Percentiles rank a stretch among this genome's conserved stretches.
Evolutionary conservation across 2,888 invertebrate genomes (phyloP).

Genomic region (Volucella inanis): DNA sequence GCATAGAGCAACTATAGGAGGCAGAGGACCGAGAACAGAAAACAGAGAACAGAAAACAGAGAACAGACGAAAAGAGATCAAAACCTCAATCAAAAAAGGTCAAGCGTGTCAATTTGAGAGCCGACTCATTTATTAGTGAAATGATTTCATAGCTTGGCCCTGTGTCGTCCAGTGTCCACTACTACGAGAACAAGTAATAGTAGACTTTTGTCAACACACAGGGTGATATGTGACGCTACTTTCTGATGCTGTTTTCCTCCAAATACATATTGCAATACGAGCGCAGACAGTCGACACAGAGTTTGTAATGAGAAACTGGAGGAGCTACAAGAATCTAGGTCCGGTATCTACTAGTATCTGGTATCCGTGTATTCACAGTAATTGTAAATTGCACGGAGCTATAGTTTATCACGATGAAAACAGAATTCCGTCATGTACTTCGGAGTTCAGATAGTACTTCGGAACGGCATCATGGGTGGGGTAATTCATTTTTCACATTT

Average conservation of each 20-base stretch:
- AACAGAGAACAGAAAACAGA: too few relatives aligned
- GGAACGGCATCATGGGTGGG: slow-evolving; percentile 23
- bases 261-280: slow-evolving; percentile 2
- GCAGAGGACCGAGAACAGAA: neutral
- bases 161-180: neutral
- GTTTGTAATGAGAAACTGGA: neutral
- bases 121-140: slow-evolving; percentile 67
- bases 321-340: neutral
- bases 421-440: neutral
- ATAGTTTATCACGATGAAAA: neutral
- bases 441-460: neutral
- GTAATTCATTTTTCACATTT: slow-evolving; percentile 34
- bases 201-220: neutral
- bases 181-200: neutral
- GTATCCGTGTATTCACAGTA: neutral
- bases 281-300: neutral
- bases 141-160: slow-evolving; percentile 62
- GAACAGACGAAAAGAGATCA: slow-evolving; percentile 12
- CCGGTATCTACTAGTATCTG: neutral
- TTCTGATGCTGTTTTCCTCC: slow-evolving; percentile 6
- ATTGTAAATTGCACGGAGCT: slow-evolving; percentile 17
- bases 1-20: too few relatives aligned
- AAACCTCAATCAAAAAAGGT: slow-evolving; percentile 70
- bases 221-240: slow-evolving; percentile 20
- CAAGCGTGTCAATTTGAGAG: slow-evolving; percentile 67